Base-by-base conservation (phyloP, 2,113 vertebrate genomes). In the Amphilophus citrinellus region DNA sequence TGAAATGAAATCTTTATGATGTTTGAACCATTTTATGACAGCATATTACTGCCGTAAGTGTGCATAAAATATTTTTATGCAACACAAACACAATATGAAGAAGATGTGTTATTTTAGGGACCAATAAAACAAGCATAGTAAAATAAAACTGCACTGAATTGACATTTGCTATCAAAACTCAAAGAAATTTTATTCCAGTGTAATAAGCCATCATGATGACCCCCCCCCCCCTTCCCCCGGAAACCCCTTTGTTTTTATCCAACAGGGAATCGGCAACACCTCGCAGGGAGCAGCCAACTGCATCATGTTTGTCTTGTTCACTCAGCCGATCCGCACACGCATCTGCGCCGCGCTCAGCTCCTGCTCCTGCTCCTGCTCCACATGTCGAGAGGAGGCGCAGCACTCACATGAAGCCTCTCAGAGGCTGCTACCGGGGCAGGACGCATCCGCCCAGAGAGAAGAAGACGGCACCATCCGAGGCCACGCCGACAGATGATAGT, bases 251-350 rank as follows among this genome's bases (percentile, higher is more conserved):
- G 2, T 42, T 68, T 24, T 71, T 24, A 37, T 73, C 83, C 77
- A 10, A 61, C 96, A 99, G 98, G 98, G 98, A 0, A 94, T 99
- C 0, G 98, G 98, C 11, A 99, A 99, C 96, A 99, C 97, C 0
- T 98, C 97, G 60, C 98, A 99, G 89, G 98, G 98, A 87, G 98
- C 97, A 0, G 98, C 98, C 87, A 99, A 99, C 95, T 98, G 98
- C 88, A 96, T 98, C 88, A 96, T 97, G 96, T 99, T 99, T 5
- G 97, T 97, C 0, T 88, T 99, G 47, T 97, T 97, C 22, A 99
- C 98, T 0, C 93, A 88, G 0, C 95, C 93, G 0, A 92, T 99
- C 35, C 96, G 98, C 1, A 35, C 90, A 0, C 96, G 97, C 4
- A 96, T 99, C 60, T 57, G 94, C 5, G 75, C 94, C 0, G 39